Evolutionary conservation across 2,113 vertebrate genomes (phyloP), one percentile per base, ranked within the genome.

Genomic region (Cyanoramphus novaezelandiae): DNA sequence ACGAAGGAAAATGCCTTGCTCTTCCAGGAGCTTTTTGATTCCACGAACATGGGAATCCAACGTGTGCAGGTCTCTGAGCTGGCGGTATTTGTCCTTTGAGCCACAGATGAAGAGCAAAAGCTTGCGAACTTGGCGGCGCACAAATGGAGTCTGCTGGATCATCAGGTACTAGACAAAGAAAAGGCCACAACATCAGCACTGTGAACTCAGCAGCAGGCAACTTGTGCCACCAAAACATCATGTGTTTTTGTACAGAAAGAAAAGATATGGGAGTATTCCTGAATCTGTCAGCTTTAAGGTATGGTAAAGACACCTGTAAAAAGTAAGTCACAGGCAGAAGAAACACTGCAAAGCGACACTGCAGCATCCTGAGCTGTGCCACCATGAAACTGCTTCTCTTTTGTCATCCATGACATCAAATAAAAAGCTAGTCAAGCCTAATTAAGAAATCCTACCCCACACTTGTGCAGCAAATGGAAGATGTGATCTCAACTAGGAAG

Each of bases 91-190:
- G 94, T 99, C 99, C 96, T 99, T 99, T 5, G 99, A 99, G 43
- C 99, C 99, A 11, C 99, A 99, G 98, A 99, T 99, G 85, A 99
- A 99, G 11, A 99, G 98, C 94, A 99, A 90, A 72, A 99, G 98
- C 92, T 99, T 99, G 81, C 99, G 99, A 25, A 99, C 99, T 97
- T 99, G 99, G 16, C 99, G 98, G 55, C 99, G 98, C 70, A 99
- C 99, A 4, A 99, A 99, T 0, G 99, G 99, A 1, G 99, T 99
- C 97, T 99, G 99, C 96, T 99, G 99, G 97, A 99, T 99, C 99
- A 99, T 99, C 95, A 99, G 97, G 97, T 99, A 99, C 99, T 99
- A 88, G 21, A 80, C 10, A 49, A 81, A 64, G 71, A 93, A 4
- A 88, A 72, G 33, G 21, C 64, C 14, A 75, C 13, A 59, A 9